Evolutionary conservation across 2,888 invertebrate species (phyloP).

Genomic region (Metalampra italica): DNA sequence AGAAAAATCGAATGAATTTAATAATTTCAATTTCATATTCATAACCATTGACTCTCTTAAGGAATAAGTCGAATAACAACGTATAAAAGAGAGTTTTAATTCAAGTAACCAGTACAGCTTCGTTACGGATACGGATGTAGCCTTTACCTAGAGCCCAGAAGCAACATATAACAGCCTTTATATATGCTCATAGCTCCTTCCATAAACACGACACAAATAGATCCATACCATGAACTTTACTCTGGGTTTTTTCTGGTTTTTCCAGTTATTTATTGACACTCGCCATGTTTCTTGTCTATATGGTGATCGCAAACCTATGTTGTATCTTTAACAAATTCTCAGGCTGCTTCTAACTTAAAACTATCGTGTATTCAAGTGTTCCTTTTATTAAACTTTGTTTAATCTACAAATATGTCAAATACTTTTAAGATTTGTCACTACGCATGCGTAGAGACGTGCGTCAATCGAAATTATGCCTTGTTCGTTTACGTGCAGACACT

Average conservation of each 20-base stretch:
- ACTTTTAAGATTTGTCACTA: slow-evolving; percentile 38
- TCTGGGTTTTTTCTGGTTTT: background rate
- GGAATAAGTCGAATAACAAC: no score
- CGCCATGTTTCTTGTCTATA: background rate
- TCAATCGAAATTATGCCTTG: slow-evolving; percentile 21
- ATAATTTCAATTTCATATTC: no score
- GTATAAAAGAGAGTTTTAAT: no score
- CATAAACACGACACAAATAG: no score
- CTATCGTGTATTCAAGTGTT: slow-evolving; percentile 1
- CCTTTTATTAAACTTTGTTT: slow-evolving; percentile 35
- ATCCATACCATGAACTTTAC: background rate
- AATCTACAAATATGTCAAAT: slow-evolving; percentile 53
- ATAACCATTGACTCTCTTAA: no score
- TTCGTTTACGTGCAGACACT: slow-evolving; percentile 24
- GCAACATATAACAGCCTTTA: no score
- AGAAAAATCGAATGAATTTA: no score
- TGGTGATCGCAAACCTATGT: background rate
- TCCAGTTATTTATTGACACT: background rate
- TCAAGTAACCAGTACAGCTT: no score
- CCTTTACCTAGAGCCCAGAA: no score
- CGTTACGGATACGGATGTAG: no score
- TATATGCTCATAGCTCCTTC: no score
- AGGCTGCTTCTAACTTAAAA: background rate
- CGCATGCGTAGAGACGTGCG: slow-evolving; percentile 41
- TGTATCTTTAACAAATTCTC: background rate